Evolutionary conservation across 2,888 invertebrate species (phyloP).

Genomic region (Athalia circularis): DNA sequence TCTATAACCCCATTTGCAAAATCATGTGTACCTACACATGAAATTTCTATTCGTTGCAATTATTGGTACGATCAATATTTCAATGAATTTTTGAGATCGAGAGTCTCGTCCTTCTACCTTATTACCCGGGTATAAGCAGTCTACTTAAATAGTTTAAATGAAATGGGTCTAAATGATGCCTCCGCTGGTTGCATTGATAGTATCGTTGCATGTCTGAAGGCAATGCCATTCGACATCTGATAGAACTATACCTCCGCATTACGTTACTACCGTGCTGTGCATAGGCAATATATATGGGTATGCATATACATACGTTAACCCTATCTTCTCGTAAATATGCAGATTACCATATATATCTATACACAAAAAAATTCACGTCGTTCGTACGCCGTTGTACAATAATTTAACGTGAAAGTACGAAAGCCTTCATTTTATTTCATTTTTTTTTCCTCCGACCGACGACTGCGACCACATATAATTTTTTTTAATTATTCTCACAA

Average conservation of each 20-base stretch:
- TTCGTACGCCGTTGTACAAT: too few relatives aligned
- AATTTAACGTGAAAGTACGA: too few relatives aligned
- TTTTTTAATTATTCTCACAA: too few relatives aligned
- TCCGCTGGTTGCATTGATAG: constrained; percentile 52
- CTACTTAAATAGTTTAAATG: constrained; percentile 24
- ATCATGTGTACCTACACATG: too few relatives aligned
- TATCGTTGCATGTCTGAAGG: constrained; percentile 70
- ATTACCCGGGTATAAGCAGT: not conserved
- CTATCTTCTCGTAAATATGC: too few relatives aligned
- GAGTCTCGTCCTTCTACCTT: constrained; percentile 22
- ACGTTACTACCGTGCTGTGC: constrained; percentile 21
- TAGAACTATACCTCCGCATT: constrained; percentile 8
- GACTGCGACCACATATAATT: too few relatives aligned
- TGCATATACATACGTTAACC: constrained; percentile 16
- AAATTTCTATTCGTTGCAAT: too few relatives aligned
- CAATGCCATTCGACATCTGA: constrained; percentile 60
- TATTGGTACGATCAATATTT: not conserved
- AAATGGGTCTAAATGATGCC: constrained; percentile 65
- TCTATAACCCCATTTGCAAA: too few relatives aligned
- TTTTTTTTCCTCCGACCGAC: too few relatives aligned
- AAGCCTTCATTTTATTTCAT: too few relatives aligned
- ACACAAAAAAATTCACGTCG: too few relatives aligned
- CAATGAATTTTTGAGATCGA: not conserved
- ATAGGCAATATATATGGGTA: constrained; percentile 21
- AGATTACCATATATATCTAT: too few relatives aligned